phyloP scores from a whole-genome alignment of 2,888 invertebrate species.

The Machimus atricapillus region DNA sequence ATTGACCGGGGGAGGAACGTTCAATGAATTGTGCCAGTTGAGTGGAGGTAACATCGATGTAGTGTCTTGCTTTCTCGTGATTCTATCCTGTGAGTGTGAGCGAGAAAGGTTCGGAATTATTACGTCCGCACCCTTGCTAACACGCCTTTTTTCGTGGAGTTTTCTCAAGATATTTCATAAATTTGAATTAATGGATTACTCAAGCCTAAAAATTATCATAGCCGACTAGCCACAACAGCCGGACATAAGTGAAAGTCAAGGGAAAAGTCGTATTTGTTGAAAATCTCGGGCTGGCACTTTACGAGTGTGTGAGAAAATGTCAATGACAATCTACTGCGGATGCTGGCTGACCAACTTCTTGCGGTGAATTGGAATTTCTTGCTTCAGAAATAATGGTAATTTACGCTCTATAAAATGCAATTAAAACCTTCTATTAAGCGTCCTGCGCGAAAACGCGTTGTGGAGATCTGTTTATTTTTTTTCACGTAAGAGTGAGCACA shows the following conservation, averaged over 20 bases:
- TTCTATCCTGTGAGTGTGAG: not conserved
- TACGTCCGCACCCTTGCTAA: constrained; percentile 43
- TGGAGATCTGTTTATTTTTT: not conserved
- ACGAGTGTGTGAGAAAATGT: constrained; percentile 35
- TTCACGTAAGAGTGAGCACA: not conserved
- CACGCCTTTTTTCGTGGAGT: constrained; percentile 34
- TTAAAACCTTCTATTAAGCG: not conserved
- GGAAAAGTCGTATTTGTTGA: constrained; percentile 1
- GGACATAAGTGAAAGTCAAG: not conserved
- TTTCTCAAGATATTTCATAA: not conserved
- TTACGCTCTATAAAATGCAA: constrained; percentile 32
- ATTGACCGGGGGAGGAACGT: not conserved
- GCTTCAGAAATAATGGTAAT: constrained; percentile 28
- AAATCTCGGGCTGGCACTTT: not conserved
- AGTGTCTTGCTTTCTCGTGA: not conserved
- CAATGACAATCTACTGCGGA: constrained; percentile 33
- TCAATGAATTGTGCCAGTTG: constrained; percentile 21
- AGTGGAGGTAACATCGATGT: constrained; percentile 27
- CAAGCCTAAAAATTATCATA: not conserved
- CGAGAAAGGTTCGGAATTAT: not conserved
- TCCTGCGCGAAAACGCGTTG: not conserved
- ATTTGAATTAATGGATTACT: not conserved
- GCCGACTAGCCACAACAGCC: not conserved
- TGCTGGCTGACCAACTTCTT: constrained; percentile 36
- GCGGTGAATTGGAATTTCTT: constrained; percentile 38